A percentile compares a stretch with the other conserved stretches of the same genome.
These are phyloP conservation scores for Bettongia penicillata DNA, from an alignment of 2,113 vertebrate genomes.

Conservation along the genomic window DNA sequence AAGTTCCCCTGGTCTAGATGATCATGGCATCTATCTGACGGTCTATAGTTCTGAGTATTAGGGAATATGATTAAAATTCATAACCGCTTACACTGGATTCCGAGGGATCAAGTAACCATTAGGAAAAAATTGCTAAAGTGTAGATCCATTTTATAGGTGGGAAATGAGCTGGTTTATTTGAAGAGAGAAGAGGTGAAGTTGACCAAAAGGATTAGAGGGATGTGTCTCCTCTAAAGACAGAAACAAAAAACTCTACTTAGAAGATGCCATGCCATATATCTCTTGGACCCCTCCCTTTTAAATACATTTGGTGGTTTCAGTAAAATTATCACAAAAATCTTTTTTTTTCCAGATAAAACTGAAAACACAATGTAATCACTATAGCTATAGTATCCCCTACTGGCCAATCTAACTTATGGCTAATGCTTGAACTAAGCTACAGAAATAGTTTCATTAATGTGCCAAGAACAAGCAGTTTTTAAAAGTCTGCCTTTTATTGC, in stretches of 20 bases:
- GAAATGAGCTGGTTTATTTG: not conserved
- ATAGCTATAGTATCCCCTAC: constrained; percentile 52
- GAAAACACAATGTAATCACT: not conserved
- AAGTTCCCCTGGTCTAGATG: not conserved
- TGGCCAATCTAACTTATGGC: constrained; percentile 20
- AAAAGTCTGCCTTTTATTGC: not conserved
- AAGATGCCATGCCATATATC: not conserved
- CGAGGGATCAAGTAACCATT: not conserved
- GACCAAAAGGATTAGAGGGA: not conserved
- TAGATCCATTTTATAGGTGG: not conserved
- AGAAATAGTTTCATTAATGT: not conserved
- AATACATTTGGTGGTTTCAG: not conserved
- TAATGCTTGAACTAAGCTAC: not conserved
- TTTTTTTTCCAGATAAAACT: not conserved
- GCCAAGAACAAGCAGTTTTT: not conserved
- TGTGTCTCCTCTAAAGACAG: not conserved
- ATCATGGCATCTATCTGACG: not conserved
- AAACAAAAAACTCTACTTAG: not conserved
- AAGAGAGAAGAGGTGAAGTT: not conserved
- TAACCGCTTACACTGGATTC: not conserved
- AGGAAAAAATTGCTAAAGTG: not conserved
- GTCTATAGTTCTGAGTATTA: not conserved
- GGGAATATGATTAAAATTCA: not conserved
- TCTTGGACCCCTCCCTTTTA: not conserved
- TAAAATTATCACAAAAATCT: not conserved